Evolutionary conservation across 2,113 vertebrate genomes (phyloP), one percentile per base, ranked within the genome.

Genomic region (Pithys albifrons): DNA sequence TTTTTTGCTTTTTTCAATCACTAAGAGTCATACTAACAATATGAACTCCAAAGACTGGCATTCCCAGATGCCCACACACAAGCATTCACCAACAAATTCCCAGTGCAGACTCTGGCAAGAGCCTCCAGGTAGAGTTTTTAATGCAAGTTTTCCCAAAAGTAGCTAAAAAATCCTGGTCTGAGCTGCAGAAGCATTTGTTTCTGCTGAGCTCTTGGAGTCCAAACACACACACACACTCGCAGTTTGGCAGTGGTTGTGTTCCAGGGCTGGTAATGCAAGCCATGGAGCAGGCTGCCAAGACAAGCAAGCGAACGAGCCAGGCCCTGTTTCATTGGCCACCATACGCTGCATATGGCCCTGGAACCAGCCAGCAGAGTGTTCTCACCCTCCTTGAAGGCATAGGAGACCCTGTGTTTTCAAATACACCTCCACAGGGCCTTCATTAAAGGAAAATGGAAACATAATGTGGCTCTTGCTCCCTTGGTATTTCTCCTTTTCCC

Each of bases 361-460:
- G 96, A 98, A 93, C 96, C 97, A 97, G 98, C 97, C 98, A 97
- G 97, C 97, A 93, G 94, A 96, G 97, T 97, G 98, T 98, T 98
- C 98, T 98, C 98, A 98, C 98, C 98, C 98, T 98, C 98, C 98
- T 98, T 97, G 97, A 98, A 98, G 97, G 97, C 98, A 98, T 96
- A 98, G 98, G 98, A 98, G 98, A 98, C 97, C 98, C 98, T 98
- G 98, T 98, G 98, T 98, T 98, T 98, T 97, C 98, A 98, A 98
- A 97, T 97, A 98, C 97, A 98, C 98, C 97, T 98, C 98, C 98
- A 98, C 97, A 97, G 98, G 98, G 97, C 98, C 97, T 97, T 98
- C 97, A 97, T 98, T 98, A 98, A 98, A 98, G 94, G 97, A 97
- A 98, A 98, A 98, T 98, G 97, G 98, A 98, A 98, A 98, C 97